Base-by-base conservation (phyloP, 2,797 vertebrate species). In the Microctenopoma stevenorrisi region DNA sequence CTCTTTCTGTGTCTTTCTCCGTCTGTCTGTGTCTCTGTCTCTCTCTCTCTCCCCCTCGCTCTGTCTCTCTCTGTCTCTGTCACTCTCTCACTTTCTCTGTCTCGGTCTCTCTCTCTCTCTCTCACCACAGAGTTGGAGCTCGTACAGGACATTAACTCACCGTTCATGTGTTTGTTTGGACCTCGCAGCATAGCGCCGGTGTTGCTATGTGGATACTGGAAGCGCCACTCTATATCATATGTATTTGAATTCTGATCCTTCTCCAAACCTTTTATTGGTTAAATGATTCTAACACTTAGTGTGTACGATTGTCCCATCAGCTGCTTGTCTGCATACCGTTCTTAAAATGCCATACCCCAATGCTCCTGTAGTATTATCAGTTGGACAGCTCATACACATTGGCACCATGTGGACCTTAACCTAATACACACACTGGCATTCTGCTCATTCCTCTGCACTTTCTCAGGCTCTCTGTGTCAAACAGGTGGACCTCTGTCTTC, bases 371-470 rank as follows among this genome's bases (percentile, higher is more conserved):
- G 74, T 84, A 79, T 91, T 78, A 81, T 87, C 79, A 84, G 67
- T 81, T 79, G 66, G 63, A 71, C 54, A 12, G 66, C 68, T 81
- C 71, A 76, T 74, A 89, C 83, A 83, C 86, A 86, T 68, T 68
- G 70, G 47, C 79, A 76, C 64, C 11, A 15, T 65, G 65, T 76
- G 60, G 78, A 75, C 54, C 33, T 68, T 48, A 76, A 83, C 78
- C 50, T 76, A 72, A 70, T 66, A 61, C 70, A 72, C 68, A 70
- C 47, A 28, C 35, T 42, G 76, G 89, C 88, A 88, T 95, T 93
- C 94, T 94, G 77, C 86, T 95, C 94, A 94, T 95, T 95, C 95
- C 92, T 84, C 58, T 83, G 64, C 85, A 89, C 93, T 95, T 96
- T 96, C 94, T 95, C 94, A 94, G 93, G 94, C 92, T 93, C 91